phyloP scores from a whole-genome alignment of 2,888 invertebrate genomes.

The Ornithoptera priamus region DNA sequence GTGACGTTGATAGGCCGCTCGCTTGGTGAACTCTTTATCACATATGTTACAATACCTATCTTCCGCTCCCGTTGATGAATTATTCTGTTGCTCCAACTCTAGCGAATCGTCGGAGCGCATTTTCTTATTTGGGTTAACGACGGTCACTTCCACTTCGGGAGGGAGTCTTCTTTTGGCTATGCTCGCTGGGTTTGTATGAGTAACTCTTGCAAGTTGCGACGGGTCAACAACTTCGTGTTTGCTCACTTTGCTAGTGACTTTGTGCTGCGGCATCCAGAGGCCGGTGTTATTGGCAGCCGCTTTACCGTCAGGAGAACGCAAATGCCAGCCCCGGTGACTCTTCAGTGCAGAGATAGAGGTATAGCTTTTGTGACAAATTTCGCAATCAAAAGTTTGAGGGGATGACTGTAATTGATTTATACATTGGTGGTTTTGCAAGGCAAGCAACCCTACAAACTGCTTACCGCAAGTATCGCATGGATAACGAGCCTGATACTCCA shows the following conservation, averaged over 20 bases:
- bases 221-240: constrained; percentile 72
- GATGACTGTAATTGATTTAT: constrained; percentile 60
- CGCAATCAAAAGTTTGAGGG: constrained; percentile 79
- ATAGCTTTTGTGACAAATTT: constrained; percentile 83
- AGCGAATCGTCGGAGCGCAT: constrained; percentile 69
- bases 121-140: constrained; percentile 75
- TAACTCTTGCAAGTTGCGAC: constrained; percentile 52
- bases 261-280: constrained; percentile 78
- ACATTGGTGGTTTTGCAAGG: constrained; percentile 78
- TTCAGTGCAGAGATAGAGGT: constrained; percentile 83
- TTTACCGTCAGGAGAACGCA: constrained; percentile 79
- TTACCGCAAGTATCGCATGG: constrained; percentile 79
- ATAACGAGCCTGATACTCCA: constrained; percentile 75
- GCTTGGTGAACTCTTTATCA: constrained; percentile 81
- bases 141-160: constrained; percentile 75
- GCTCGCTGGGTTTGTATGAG: constrained; percentile 47
- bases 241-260: constrained; percentile 75
- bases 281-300: constrained; percentile 76
- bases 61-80: constrained; percentile 62
- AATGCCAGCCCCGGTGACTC: constrained; percentile 85
- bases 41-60: constrained; percentile 81
- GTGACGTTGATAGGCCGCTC: constrained; percentile 81
- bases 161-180: constrained; percentile 67
- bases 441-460: constrained; percentile 75
- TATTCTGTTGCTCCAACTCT: constrained; percentile 68